These are phyloP conservation scores for Caracal caracal DNA, from an alignment of 2,113 vertebrate species.

Conservation along the genomic window DNA sequence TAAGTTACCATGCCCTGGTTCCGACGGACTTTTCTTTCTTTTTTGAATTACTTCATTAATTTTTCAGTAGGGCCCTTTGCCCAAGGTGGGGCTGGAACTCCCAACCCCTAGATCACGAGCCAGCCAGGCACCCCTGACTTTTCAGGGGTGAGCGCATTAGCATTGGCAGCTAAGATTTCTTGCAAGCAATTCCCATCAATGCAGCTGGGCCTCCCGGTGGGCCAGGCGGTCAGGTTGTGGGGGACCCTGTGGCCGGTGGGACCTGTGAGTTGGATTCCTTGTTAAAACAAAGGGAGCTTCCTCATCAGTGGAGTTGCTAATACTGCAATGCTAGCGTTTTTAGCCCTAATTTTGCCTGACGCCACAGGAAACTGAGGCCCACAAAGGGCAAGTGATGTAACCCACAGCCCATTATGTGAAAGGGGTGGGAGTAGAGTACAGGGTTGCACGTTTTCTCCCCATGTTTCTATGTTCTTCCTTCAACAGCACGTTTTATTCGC, in stretches of 20 bases:
- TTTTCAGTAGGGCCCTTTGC: neutral
- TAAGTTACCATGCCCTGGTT: neutral
- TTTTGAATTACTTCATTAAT: neutral
- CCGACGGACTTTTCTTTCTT: neutral
- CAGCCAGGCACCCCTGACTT: neutral
- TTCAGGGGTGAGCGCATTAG: neutral
- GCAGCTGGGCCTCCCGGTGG: neutral
- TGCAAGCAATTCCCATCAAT: neutral
- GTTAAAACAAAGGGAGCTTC: neutral
- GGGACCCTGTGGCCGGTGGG: fast-evolving
- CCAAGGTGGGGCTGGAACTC: neutral
- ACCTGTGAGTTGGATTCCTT: neutral
- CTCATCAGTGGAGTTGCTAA: neutral
- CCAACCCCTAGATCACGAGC: neutral
- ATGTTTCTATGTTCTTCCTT: neutral
- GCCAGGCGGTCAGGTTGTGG: too few relatives aligned
- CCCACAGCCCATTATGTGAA: neutral
- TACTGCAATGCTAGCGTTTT: neutral
- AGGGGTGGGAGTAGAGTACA: neutral
- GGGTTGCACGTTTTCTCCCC: neutral
- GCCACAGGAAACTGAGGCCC: neutral
- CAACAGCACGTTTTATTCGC: neutral
- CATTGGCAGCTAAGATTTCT: neutral
- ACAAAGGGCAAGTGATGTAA: neutral
- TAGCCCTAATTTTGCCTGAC: neutral